These are phyloP conservation scores for Cheilosia impressa DNA, from an alignment of 2,888 invertebrate species.

Conservation along the genomic window DNA sequence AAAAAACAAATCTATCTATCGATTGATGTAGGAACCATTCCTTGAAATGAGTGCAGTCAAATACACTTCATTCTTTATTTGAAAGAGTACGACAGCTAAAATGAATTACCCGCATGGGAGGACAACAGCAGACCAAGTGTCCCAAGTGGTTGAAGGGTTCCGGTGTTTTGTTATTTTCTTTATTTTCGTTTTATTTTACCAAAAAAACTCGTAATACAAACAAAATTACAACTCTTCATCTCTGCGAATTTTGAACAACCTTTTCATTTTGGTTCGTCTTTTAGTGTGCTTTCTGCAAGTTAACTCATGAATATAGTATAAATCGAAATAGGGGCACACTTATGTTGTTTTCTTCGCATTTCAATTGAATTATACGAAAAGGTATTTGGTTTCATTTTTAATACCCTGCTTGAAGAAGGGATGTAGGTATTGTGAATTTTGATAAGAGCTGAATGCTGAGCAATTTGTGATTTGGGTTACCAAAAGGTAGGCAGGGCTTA, in stretches of 20 bases:
- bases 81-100: background rate
- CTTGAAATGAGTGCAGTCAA: background rate
- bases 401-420: background rate
- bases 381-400: background rate
- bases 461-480: background rate
- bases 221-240: background rate
- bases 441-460: background rate
- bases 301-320: background rate
- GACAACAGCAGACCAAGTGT: background rate
- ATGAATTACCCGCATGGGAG: background rate
- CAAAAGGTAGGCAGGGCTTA: background rate
- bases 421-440: background rate
- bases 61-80: background rate
- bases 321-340: background rate
- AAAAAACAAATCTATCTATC: background rate
- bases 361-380: background rate
- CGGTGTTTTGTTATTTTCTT: background rate
- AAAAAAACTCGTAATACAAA: background rate
- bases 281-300: background rate
- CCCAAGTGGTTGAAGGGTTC: slow-evolving; percentile 1
- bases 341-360: background rate
- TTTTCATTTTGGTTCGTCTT: background rate
- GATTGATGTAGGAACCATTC: background rate
- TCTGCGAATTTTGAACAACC: background rate
- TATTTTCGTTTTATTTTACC: background rate